A percentile compares a stretch with the other conserved stretches of the same genome.
phyloP scores from a whole-genome alignment of 2,113 vertebrate genomes.

The Nyctereutes procyonoides region DNA sequence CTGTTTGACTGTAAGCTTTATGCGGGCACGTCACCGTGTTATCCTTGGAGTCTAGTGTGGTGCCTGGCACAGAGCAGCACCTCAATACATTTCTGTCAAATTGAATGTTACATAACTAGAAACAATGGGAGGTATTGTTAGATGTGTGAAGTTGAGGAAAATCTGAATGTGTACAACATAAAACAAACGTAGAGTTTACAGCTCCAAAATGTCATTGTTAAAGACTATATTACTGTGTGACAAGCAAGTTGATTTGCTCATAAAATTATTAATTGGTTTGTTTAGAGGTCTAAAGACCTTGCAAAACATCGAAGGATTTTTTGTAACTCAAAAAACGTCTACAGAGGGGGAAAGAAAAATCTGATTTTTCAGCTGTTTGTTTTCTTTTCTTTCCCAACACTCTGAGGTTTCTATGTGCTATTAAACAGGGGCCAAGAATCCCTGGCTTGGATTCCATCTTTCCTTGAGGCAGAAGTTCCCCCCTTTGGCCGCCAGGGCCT shows the following conservation, averaged over 20 bases:
- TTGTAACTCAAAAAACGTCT: conserved; percentile 44
- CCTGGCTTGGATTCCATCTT: conserved; percentile 46
- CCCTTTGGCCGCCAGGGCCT: conserved; percentile 22
- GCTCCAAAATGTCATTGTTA: conserved; percentile 24
- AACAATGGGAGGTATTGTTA: not conserved
- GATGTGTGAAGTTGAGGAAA: not conserved
- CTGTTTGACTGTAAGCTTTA: not conserved
- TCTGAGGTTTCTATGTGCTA: conserved; percentile 56
- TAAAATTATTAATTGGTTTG: conserved; percentile 15
- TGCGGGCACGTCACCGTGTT: not conserved
- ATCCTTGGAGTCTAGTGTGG: not conserved
- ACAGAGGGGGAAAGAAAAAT: conserved; percentile 57
- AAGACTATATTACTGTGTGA: not conserved
- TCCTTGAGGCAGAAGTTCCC: conserved; percentile 46
- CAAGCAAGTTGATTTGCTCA: conserved; percentile 47
- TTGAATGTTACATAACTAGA: not conserved
- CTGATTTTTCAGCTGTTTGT: conserved; percentile 70
- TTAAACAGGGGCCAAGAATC: conserved; percentile 54
- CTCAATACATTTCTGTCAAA: not conserved
- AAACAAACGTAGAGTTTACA: not conserved
- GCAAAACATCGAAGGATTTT: not conserved
- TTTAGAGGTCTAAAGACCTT: conserved; percentile 48
- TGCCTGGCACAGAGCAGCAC: not conserved
- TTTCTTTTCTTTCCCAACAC: conserved; percentile 63
- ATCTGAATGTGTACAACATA: not conserved